Evolutionary conservation across 2,888 invertebrate species (phyloP).

Genomic region (Subacronicta megacephala): DNA sequence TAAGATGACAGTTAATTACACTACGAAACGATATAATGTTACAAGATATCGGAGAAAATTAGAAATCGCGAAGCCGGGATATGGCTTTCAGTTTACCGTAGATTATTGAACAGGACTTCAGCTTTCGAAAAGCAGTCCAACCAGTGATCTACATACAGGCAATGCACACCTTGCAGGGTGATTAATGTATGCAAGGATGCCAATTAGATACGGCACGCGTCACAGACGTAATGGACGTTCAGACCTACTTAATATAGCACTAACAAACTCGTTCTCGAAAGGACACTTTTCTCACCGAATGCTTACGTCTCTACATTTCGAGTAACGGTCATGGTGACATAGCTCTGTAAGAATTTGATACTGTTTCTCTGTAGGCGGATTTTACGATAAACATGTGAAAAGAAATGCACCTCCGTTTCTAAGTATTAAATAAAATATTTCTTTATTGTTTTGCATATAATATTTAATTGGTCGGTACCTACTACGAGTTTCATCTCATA

Average conservation of each 20-base stretch:
- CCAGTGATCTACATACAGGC: constrained; percentile 71
- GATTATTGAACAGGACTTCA: constrained; percentile 77
- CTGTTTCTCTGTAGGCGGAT: constrained; percentile 71
- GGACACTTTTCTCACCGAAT: constrained; percentile 68
- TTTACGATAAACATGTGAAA: constrained; percentile 60
- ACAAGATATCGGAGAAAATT: constrained; percentile 68
- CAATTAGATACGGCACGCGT: constrained; percentile 82
- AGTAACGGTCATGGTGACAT: constrained; percentile 79
- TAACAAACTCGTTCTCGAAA: constrained; percentile 71
- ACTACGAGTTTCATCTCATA: too few species aligned
- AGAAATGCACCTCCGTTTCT: constrained; percentile 33
- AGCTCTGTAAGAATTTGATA: constrained; percentile 73
- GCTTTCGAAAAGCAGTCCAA: constrained; percentile 75
- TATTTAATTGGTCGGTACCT: too few species aligned
- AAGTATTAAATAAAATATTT: constrained; percentile 4
- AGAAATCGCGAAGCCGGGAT: constrained; percentile 76
- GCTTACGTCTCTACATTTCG: constrained; percentile 56
- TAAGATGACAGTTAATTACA: constrained; percentile 66
- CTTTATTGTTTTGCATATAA: too few species aligned
- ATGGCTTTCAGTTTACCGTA: constrained; percentile 76
- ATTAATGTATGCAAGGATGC: constrained; percentile 82
- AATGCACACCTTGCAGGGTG: constrained; percentile 65
- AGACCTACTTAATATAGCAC: constrained; percentile 67
- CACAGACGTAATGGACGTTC: constrained; percentile 59
- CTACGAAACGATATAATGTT: constrained; percentile 42